phyloP scores from a whole-genome alignment of 2,888 invertebrate genomes.

The Ernsta delagoae region DNA sequence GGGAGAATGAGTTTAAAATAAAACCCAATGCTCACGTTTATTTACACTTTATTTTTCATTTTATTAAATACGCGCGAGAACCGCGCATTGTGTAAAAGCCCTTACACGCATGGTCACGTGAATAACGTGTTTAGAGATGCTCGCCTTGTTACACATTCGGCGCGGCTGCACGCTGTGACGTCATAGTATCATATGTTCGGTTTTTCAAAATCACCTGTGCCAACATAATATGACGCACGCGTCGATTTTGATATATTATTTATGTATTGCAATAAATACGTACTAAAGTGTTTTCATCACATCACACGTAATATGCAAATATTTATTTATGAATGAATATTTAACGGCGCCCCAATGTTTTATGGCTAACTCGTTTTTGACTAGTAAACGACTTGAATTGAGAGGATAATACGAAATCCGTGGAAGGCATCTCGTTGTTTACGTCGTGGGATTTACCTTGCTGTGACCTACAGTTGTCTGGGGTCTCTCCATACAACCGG shows the following conservation, averaged over 20 bases:
- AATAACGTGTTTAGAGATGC: constrained; percentile 3
- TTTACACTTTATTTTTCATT: too few species aligned
- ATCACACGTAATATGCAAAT: neutral
- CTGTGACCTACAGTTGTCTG: too few species aligned
- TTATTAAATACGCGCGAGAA: neutral
- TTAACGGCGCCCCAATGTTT: neutral
- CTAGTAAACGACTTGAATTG: neutral
- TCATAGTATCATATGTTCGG: neutral
- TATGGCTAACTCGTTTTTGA: neutral
- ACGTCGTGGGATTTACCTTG: too few species aligned
- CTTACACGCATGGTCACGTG: neutral
- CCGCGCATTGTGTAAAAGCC: neutral
- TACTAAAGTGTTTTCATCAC: neutral
- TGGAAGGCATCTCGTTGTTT: too few species aligned
- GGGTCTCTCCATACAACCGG: too few species aligned
- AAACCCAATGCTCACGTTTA: too few species aligned
- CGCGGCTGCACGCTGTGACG: neutral
- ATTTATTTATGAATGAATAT: neutral
- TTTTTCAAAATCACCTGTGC: neutral
- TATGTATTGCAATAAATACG: neutral
- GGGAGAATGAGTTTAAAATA: too few species aligned
- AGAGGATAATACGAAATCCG: too few species aligned
- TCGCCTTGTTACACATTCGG: constrained; percentile 2
- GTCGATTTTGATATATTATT: too few species aligned
- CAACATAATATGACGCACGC: neutral